Evolutionary conservation across 2,113 vertebrate species (phyloP), one percentile per base, ranked within the genome.

Genomic region (Alethe castanea): DNA sequence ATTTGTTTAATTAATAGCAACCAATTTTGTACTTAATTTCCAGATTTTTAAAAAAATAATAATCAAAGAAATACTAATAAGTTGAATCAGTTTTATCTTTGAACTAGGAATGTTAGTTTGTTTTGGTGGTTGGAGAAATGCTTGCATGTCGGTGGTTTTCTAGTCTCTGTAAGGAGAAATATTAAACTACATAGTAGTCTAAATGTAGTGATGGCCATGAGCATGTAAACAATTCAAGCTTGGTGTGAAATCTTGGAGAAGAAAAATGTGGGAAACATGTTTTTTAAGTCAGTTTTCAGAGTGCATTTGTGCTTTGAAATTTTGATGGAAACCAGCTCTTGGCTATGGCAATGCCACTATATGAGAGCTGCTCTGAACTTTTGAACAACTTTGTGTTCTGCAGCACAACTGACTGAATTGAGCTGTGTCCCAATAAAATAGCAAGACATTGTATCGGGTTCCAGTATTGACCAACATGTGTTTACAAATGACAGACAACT

Each of bases 261-360:
- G 42, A 56, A 28, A 38, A 19, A n/a, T 29, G 25, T 52, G 26
- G 14, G 38, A 72, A 71, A 36, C 20, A 6, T 14, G 9, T 45
- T 72, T 72, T 29, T 45, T 62, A 72, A 81, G 40, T 48, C 19
- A 36, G 19, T 83, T 95, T 83, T 60, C 48, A 86, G 45, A 69
- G 14, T 22, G 61, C 10, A 48, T 40, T 59, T 65, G 26, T 52
- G 11, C 50, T 83, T 91, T 47, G 50, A 52, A 82, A 57, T 69
- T 36, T 61, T n/a, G 2, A 3, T 71, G 45, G 42, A 88, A 95
- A 26, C 24, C 38, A 54, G 18, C 36, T 35, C n/a, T 77, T 50
- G 33, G 31, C 23, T 57, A 16, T 0, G 1, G 8, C 1, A 2
- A 0, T 77, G 33, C 56, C 33, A 19, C 2, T 40, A 2, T 45